phyloP scores from a whole-genome alignment of 2,113 vertebrate species.

The Platysternon megacephalum region DNA sequence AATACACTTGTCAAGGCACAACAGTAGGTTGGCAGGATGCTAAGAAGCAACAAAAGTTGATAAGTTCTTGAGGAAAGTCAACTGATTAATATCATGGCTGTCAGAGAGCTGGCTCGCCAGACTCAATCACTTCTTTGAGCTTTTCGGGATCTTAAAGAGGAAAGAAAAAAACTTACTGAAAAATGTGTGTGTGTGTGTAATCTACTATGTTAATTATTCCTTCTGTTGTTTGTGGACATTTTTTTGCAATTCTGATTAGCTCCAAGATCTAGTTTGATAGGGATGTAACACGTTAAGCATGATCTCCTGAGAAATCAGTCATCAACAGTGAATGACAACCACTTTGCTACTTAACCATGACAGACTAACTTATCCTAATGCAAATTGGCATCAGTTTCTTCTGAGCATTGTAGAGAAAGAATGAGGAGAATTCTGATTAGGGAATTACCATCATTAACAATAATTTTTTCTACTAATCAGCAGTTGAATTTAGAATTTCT shows the following conservation, averaged over 20 bases:
- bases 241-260: conserved; percentile 33
- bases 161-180: neutral
- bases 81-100: conserved; percentile 2
- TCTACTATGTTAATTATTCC: conserved; percentile 6
- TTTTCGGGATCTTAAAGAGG: neutral
- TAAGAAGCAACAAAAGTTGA: conserved; percentile 20
- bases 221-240: conserved; percentile 15
- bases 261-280: conserved; percentile 32
- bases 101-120: neutral
- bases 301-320: conserved; percentile 53
- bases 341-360: conserved; percentile 53
- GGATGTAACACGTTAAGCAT: conserved; percentile 20
- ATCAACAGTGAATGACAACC: neutral
- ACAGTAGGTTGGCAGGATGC: neutral
- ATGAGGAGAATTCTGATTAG: conserved; percentile 47
- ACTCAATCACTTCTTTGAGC: conserved; percentile 12
- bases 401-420: neutral
- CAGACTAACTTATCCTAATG: conserved; percentile 56
- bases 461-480: conserved; percentile 58
- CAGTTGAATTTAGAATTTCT: conserved; percentile 11
- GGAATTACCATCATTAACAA: conserved; percentile 54
- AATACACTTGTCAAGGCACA: neutral
- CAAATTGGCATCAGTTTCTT: conserved; percentile 54
- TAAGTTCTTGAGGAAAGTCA: conserved; percentile 6
- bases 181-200: neutral